Evolutionary conservation across 2,797 vertebrate species (phyloP), one percentile per base, ranked within the genome.

Genomic region (Eulemur albifrons): DNA sequence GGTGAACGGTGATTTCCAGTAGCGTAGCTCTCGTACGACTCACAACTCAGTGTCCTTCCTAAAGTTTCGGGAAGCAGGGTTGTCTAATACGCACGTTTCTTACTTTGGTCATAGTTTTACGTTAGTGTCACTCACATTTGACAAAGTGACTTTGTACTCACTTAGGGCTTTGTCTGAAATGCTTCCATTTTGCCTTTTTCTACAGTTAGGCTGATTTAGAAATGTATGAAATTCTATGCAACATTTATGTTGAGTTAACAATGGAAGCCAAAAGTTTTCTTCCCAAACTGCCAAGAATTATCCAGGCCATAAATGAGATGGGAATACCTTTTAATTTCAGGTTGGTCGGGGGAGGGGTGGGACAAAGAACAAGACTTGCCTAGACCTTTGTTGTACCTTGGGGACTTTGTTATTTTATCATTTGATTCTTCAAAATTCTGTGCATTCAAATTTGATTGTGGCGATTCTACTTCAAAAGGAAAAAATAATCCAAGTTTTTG

Each of bases 151-250:
- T 98, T 98, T 84, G 35, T 97, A 93, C 97, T 97, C 92, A 40
- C 96, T 93, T 98, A 97, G 98, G 97, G 95, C 87, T 98, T 91
- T 98, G 97, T 98, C 98, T 84, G 93, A 96, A 96, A 97, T 82
- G 88, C 98, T 98, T 98, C 98, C 97, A 97, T 96, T 97, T 93
- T 97, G 90, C 98, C 97, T 98, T 98, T 98, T 97, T 85, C 95
- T 94, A 94, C 77, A 57, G 97, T 98, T 98, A 90, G 98, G 97
- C 98, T 98, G 75, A 94, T 98, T 98, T 97, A 97, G 97, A 98
- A 98, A 98, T 98, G 97, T 98, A 97, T 97, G 98, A 96, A 96
- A 99, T 99, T 99, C 99, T 99, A 99, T 99, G 99, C 99, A 99
- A 99, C 99, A 98, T 98, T 99, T 97, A 93, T 97, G 98, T 98